Conservation (phyloP, 1,140 invertebrate genomes). For the Euura lappo region DNA sequence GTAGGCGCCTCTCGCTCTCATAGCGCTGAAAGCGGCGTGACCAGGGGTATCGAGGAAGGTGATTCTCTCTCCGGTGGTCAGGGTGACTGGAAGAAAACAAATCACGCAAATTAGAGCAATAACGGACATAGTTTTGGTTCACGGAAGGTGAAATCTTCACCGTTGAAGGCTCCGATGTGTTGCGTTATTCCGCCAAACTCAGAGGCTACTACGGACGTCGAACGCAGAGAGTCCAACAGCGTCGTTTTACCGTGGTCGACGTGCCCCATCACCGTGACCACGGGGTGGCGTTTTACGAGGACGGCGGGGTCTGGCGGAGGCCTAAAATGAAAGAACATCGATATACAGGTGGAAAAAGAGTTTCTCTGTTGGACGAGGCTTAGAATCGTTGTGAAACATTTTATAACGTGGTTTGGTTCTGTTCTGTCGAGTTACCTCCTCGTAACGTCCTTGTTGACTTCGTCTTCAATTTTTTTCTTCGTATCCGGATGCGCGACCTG, state of each 20-base stretch:
- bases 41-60: conserved; percentile 99
- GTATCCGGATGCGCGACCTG: conserved; percentile 60
- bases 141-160: conserved; percentile 44
- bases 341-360: conserved; percentile 13
- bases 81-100: conserved; percentile 61
- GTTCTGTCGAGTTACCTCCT: conserved; percentile 34
- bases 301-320: conserved; percentile 69
- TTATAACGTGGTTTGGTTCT: conserved; percentile 7
- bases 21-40: conserved; percentile 93
- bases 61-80: conserved; percentile 75
- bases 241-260: conserved; percentile 99
- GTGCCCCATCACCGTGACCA: conserved; percentile 99
- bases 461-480: conserved; percentile 47
- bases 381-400: too few species aligned
- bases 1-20: conserved; percentile 89
- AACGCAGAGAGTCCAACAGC: conserved; percentile 87
- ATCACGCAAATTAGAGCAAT: background rate
- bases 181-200: conserved; percentile 99
- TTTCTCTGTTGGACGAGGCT: conserved; percentile 10
- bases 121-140: conserved; percentile 1
- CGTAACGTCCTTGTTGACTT: conserved; percentile 37
- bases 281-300: conserved; percentile 77
- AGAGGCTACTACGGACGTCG: conserved; percentile 83
- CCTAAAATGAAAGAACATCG: conserved; percentile 24
- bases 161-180: conserved; percentile 98